A percentile compares a stretch with the other conserved stretches of the same genome.
phyloP scores from a whole-genome alignment of 2,888 invertebrate species.

The Aleiodes testaceus region DNA sequence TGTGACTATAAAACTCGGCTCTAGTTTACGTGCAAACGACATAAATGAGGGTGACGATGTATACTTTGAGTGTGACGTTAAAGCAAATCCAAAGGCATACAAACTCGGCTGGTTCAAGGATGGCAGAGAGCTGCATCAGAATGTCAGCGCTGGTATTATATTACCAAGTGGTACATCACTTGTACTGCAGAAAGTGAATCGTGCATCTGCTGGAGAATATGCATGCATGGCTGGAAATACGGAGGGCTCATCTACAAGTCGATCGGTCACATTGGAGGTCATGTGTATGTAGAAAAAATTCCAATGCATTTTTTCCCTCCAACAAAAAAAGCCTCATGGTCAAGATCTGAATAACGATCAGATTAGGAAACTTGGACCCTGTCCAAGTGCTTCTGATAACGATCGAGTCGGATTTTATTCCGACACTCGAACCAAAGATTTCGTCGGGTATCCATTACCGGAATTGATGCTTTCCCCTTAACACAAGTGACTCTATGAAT shows the following conservation, averaged over 20 bases:
- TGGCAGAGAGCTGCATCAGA: constrained; percentile 88
- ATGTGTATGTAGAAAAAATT: constrained; percentile 63
- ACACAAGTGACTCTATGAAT: too few species aligned
- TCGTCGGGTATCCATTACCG: too few species aligned
- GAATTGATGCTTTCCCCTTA: too few species aligned
- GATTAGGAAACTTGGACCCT: too few species aligned
- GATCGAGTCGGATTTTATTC: too few species aligned
- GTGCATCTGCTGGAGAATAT: constrained; percentile 89
- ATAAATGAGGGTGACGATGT: constrained; percentile 93
- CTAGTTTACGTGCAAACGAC: constrained; percentile 87
- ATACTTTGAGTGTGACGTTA: constrained; percentile 90
- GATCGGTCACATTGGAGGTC: constrained; percentile 63
- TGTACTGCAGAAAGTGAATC: constrained; percentile 88
- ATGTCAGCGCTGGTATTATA: constrained; percentile 86
- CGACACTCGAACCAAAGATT: too few species aligned
- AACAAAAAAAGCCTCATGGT: too few species aligned
- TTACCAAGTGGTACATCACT: constrained; percentile 87
- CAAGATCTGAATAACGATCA: too few species aligned
- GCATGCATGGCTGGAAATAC: constrained; percentile 90
- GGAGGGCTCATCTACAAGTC: constrained; percentile 82
- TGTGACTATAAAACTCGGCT: constrained; percentile 87
- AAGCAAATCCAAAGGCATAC: constrained; percentile 87
- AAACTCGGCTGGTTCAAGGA: constrained; percentile 90
- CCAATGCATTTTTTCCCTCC: background rate
- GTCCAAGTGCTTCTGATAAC: too few species aligned